Percentiles rank a stretch among this genome's conserved stretches.
These are phyloP conservation scores for Lycia hirtaria DNA, from an alignment of 2,888 invertebrate species.

Conservation along the genomic window DNA sequence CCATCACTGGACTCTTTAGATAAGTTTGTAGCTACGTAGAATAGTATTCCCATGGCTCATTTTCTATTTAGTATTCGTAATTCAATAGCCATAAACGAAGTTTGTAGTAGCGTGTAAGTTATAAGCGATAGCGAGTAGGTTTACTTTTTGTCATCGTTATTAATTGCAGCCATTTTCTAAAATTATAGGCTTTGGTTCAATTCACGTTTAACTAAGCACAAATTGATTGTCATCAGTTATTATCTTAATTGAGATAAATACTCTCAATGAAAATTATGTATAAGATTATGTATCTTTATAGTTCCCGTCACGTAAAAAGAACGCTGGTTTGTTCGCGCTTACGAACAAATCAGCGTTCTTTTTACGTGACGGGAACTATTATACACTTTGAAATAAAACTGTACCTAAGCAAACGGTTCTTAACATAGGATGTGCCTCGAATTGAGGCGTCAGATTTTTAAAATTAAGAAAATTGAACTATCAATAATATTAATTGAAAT, in stretches of 20 bases:
- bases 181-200: neutral
- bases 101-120: constrained; percentile 46
- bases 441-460: too few species aligned
- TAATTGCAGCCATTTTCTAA: neutral
- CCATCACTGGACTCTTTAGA: neutral
- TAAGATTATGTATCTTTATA: too few species aligned
- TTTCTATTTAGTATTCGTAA: constrained; percentile 71
- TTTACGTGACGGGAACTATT: too few species aligned
- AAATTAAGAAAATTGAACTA: too few species aligned
- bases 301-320: too few species aligned
- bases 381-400: too few species aligned
- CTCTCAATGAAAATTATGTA: too few species aligned
- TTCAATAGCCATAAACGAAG: constrained; percentile 68
- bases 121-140: constrained; percentile 47
- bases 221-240: neutral
- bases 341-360: too few species aligned
- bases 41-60: constrained; percentile 68
- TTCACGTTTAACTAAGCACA: neutral
- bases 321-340: too few species aligned
- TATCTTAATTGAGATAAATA: neutral
- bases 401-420: too few species aligned
- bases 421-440: too few species aligned
- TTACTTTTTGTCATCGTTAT: neutral
- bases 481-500: too few species aligned
- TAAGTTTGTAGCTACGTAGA: constrained; percentile 32